These are phyloP conservation scores for Bufotes viridis DNA, from an alignment of 2,797 vertebrate genomes.

Conservation along the genomic window DNA sequence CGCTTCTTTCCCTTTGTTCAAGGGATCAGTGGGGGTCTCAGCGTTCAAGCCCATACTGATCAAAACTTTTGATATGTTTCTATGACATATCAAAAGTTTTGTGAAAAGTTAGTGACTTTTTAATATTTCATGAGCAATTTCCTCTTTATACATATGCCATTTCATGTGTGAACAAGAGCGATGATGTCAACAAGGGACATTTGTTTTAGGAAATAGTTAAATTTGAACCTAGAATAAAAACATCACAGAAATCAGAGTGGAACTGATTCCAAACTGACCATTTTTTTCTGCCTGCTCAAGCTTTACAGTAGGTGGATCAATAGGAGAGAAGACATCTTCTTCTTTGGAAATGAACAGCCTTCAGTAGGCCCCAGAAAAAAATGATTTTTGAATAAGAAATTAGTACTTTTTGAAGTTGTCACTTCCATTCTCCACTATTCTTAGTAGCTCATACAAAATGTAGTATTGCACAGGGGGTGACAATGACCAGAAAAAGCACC, in stretches of 20 bases:
- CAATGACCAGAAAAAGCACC: too few relatives aligned
- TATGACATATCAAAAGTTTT: too few relatives aligned
- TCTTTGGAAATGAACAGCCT: not conserved
- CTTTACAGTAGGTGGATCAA: not conserved
- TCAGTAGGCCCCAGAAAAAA: not conserved
- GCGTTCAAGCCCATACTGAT: too few relatives aligned
- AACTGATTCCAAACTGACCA: not conserved
- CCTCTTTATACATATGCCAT: conserved; percentile 42
- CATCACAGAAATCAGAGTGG: not conserved
- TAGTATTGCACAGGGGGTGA: too few relatives aligned
- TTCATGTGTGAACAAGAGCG: conserved; percentile 57
- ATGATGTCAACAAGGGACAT: conserved; percentile 43
- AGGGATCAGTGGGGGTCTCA: too few relatives aligned
- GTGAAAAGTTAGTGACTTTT: not conserved
- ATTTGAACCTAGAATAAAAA: not conserved
- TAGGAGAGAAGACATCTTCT: not conserved
- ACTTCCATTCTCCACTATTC: too few relatives aligned
- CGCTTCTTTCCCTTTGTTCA: too few relatives aligned
- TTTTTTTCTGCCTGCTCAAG: not conserved
- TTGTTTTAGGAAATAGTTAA: conserved; percentile 10
- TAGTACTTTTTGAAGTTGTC: too few relatives aligned
- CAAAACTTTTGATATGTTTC: too few relatives aligned
- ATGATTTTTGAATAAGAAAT: too few relatives aligned
- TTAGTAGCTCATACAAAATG: too few relatives aligned
- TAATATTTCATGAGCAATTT: conserved; percentile 49